Evolutionary conservation across 2,797 vertebrate genomes (phyloP).

Genomic region (Prunella strophiata): DNA sequence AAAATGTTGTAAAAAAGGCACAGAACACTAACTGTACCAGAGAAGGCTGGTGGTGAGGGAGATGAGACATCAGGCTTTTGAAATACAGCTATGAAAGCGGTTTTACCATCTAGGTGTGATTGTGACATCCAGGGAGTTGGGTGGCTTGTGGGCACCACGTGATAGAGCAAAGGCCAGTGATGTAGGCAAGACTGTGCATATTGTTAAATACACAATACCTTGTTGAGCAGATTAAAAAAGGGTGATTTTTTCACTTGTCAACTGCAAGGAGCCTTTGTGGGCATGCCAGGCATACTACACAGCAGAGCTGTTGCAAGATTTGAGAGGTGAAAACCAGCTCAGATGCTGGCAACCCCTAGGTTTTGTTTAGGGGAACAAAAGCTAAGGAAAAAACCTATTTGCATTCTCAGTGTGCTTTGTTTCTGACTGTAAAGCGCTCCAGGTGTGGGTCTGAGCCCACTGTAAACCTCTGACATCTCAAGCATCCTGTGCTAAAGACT

Average conservation of each 20-base stretch:
- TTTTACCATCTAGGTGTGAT: neutral
- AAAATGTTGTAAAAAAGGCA: neutral
- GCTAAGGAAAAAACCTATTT: neutral
- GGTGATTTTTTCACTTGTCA: accelerated
- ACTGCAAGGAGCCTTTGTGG: neutral
- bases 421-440: neutral
- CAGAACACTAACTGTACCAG: neutral
- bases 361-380: neutral
- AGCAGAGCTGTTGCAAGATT: neutral
- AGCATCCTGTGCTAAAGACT: neutral
- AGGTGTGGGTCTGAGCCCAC: neutral
- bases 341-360: neutral
- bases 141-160: neutral
- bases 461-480: neutral
- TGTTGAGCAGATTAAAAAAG: neutral
- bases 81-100: neutral
- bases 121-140: neutral
- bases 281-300: neutral
- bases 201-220: neutral
- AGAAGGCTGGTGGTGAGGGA: neutral
- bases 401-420: neutral
- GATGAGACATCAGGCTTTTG: neutral
- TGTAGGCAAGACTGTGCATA: neutral
- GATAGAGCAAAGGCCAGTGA: neutral
- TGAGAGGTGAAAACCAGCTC: neutral